Conservation (phyloP, 2,113 vertebrate species). For the Sisor rabdophorus region DNA sequence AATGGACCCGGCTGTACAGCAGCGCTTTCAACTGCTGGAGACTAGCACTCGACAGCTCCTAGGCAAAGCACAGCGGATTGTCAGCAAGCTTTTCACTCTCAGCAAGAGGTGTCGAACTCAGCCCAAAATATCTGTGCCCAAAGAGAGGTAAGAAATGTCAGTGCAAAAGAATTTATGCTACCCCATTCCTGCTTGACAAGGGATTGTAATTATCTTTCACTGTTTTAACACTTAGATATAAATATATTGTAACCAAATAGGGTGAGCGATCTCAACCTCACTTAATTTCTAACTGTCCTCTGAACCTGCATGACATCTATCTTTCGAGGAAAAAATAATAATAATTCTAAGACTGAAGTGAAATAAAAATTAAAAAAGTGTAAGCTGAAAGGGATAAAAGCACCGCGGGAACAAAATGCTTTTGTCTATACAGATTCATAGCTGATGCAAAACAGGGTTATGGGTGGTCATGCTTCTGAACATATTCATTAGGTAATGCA, state of each 20-base stretch:
- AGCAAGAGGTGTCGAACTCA: constrained; percentile 74
- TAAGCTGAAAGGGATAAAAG: background rate
- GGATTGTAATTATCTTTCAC: constrained; percentile 21
- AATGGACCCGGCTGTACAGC: constrained; percentile 64
- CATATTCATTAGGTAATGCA: constrained; percentile 49
- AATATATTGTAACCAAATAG: background rate
- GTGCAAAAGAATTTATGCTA: background rate
- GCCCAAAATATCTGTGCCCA: constrained; percentile 68
- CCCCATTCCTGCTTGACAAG: constrained; percentile 13
- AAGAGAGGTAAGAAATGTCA: constrained; percentile 69
- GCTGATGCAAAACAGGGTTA: constrained; percentile 25
- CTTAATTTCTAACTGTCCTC: background rate
- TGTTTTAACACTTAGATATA: constrained; percentile 12
- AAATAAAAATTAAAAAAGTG: background rate
- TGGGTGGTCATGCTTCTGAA: constrained; percentile 24
- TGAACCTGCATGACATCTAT: constrained; percentile 7
- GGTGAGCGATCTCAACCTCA: background rate
- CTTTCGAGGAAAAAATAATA: constrained; percentile 3
- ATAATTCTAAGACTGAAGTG: background rate
- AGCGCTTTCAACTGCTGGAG: constrained; percentile 74
- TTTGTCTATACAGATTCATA: constrained; percentile 9
- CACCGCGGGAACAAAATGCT: background rate
- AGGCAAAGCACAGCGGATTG: constrained; percentile 67
- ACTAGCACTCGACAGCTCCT: constrained; percentile 65
- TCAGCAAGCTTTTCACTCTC: constrained; percentile 74